Evolutionary conservation across 2,888 invertebrate genomes (phyloP), one percentile per base, ranked within the genome.

Genomic region (Drosophila meridiana): DNA sequence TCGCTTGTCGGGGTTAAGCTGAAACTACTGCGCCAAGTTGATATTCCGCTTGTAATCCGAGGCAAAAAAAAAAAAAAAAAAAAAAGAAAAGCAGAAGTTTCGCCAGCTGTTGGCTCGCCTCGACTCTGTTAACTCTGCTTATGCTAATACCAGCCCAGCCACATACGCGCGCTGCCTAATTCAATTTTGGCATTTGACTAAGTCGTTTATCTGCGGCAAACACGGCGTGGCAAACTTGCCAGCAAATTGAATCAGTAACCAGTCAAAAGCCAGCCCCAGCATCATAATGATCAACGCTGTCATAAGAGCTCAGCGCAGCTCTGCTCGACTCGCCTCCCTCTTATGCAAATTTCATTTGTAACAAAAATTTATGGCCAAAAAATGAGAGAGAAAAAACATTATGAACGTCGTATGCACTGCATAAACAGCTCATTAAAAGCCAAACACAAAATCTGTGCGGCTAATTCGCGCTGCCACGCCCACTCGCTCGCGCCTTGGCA

Each of bases 391-490:
- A 28, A 14, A 28, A 28, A 75, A 7, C 2, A 30, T 4, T 76
- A 72, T 73, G 78, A 47, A 52, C 43, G 50, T 40, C 63, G 52
- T 55, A 40, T 70, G 74, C 80, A 78, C 52, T 73, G 80, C 85
- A 87, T 89, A 89, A 86, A 84, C 85, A 87, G 87, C 82, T 89
- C 86, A 89, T 89, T 89, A 87, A 84, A 71, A 69, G 59, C 63
- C 73, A 62, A 67, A 40, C 14, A 26, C 8, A 28, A 40, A 56
- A 40, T 70, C 64, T 67, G 52, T 47, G 43, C 43, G 57, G 69
- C 78, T 76, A 64, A 61, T 58, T 60, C 71, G 8, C 40, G 2
- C 4, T 9, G 43, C 26, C 34, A 43, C 40, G 64, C 40, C 52
- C 52, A 26, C 0, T 52, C 34, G 32, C 14, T 28, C 26, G 20